phyloP scores from a whole-genome alignment of 2,888 invertebrate genomes.

The Agapostemon virescens region DNA sequence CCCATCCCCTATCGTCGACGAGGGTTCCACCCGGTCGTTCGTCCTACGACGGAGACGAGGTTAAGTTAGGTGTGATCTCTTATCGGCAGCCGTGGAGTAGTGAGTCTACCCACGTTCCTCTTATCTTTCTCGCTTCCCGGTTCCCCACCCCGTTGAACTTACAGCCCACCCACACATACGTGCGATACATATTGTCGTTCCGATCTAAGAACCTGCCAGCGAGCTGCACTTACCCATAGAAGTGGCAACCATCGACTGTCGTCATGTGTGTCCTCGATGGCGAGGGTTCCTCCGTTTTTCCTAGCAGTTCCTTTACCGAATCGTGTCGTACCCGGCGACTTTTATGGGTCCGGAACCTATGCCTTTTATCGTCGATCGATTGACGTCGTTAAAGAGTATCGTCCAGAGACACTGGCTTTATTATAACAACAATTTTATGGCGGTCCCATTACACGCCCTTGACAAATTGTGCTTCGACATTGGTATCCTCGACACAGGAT shows the following conservation, averaged over 20 bases:
- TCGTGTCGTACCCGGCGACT: conserved; percentile 26
- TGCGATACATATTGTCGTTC: conserved; percentile 63
- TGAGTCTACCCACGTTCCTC: conserved; percentile 76
- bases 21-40: conserved; percentile 60
- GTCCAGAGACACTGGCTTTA: conserved; percentile 33
- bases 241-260: conserved; percentile 49
- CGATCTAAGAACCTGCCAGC: conserved; percentile 48
- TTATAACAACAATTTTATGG: conserved; percentile 22
- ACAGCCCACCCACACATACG: conserved; percentile 56
- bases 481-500: not conserved
- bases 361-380: conserved; percentile 18
- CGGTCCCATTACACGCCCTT: not conserved
- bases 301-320: conserved; percentile 22
- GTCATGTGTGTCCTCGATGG: conserved; percentile 39
- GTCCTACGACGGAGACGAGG: conserved; percentile 65
- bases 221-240: conserved; percentile 41
- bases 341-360: conserved; percentile 21
- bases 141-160: conserved; percentile 51
- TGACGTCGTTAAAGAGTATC: conserved; percentile 5
- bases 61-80: conserved; percentile 76
- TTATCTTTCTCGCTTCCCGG: conserved; percentile 71
- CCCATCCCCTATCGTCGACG: conserved; percentile 32
- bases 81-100: conserved; percentile 71
- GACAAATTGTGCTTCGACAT: conserved; percentile 12
- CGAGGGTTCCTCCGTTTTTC: conserved; percentile 31